Evolutionary conservation across 2,888 invertebrate species (phyloP), one percentile per base, ranked within the genome.

Genomic region (Pandemis corylana): DNA sequence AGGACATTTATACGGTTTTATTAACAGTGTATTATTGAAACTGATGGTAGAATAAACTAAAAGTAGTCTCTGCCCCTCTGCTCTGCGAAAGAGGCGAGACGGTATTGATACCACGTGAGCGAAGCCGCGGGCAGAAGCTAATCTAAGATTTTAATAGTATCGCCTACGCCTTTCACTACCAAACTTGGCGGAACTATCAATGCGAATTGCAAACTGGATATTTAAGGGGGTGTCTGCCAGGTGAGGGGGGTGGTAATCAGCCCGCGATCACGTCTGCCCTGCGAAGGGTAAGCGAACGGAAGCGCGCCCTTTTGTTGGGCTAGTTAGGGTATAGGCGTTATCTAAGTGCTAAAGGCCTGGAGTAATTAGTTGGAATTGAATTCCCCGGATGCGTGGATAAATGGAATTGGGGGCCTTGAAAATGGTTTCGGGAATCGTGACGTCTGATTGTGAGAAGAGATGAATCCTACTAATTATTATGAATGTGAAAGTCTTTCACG

Each of bases 161-260:
- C 41, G 72, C 79, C 76, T 13, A 46, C 69, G 75, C 77, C 83
- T 79, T 44, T 20, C 66, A 72, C 74, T 81, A 66, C 76, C 41
- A 62, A 68, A 68, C 76, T 64, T 76, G 74, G 77, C 75, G 72
- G 5, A 76, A 51, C 72, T 76, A 72, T 84, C 81, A 84, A 84
- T 85, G 82, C 83, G 83, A 84, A 87, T 84, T 86, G 87, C 87
- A 85, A 85, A 84, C 86, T 86, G 84, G 85, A 86, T 87, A 84
- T 83, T 83, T 79, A 80, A 77, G 78, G 82, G 84, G 80, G 82
- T 77, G 80, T 78, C 77, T 79, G 78, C 75, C 78, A 80, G 80
- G 79, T 78, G 80, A 77, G 79, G 77, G 76, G 78, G 83, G 78
- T 78, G 76, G 84, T 84, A 87, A 88, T 88, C 87, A 85, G 86